Evolutionary conservation across 2,113 vertebrate genomes (phyloP), one percentile per base, ranked within the genome.

Genomic region (Cochlearius cochlearius): DNA sequence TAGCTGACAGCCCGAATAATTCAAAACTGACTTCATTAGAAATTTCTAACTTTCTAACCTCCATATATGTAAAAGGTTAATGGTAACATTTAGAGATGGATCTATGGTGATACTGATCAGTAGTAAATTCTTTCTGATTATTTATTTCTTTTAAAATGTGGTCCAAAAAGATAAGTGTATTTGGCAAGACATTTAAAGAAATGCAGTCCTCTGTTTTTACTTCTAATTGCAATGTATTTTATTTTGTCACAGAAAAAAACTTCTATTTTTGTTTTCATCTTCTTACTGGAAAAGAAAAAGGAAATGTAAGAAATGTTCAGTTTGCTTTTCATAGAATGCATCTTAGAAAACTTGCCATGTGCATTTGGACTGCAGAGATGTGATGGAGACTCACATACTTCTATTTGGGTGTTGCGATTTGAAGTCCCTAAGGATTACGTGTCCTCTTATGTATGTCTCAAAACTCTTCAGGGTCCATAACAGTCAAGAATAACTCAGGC

Each of bases 381-480:
- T 32, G n/a, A 45, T 55, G 8, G 27, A 50, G 25, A 16, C 12
- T 69, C 18, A 21, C 12, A 13, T 5, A 14, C 4, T 12, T 22
- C 9, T 29, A 5, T 80, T 34, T 58, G 12, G 7, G 26, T 45
- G 9, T 16, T 76, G 34, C 38, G 29, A 47, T 23, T 59, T 25
- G 10, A 64, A 71, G 36, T 64, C 36, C 23, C 11, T 50, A 19
- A 43, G 15, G 52, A 63, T 83, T 23, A 63, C 25, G 11, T 58
- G 22, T 9, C 22, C 11, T 5, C 9, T 49, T 39, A 43, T 10
- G 23, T 8, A 7, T 4, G 1, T 59, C 45, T 49, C n/a, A 45
- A 36, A 82, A 29, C 22, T 50, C 49, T 47, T 26, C n/a, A 43
- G 14, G 1, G 1, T 3, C 1, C 1, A 0, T 36, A 63, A 10